Percentiles rank a stretch among this genome's conserved stretches.
Evolutionary conservation across 2,797 vertebrate genomes (phyloP).

Genomic region (Pipistrellus kuhlii): DNA sequence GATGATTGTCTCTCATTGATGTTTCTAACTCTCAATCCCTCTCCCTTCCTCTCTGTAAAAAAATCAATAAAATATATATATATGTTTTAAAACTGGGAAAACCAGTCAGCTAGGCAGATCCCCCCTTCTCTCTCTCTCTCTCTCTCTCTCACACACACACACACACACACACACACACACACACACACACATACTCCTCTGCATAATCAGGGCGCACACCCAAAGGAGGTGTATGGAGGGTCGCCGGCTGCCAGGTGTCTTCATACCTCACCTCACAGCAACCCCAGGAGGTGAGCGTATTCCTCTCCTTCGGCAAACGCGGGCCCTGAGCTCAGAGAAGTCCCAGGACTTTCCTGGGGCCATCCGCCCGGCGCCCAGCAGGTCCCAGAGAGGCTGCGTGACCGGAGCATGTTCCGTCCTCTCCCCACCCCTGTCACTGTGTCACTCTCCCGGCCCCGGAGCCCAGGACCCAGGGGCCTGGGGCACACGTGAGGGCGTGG

Average conservation of each 20-base stretch:
- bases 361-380: neutral
- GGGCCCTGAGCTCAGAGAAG: neutral
- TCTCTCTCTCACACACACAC: neutral
- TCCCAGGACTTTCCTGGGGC: neutral
- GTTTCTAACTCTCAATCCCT: too few relatives aligned
- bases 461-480: neutral
- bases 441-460: neutral
- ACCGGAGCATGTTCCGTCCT: rapidly evolving
- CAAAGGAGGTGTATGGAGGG: neutral
- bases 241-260: rapidly evolving
- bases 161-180: neutral
- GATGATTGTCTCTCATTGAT: too few relatives aligned
- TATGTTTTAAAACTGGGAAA: neutral
- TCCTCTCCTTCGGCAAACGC: rapidly evolving
- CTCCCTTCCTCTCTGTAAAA: too few relatives aligned
- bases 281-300: neutral
- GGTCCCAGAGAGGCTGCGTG: too few relatives aligned
- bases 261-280: neutral
- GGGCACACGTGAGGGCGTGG: rapidly evolving
- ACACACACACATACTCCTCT: neutral
- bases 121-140: too few relatives aligned
- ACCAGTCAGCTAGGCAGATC: neutral
- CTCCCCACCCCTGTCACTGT: rapidly evolving
- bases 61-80: too few relatives aligned
- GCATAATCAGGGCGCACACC: rapidly evolving